A percentile compares a stretch with the other conserved stretches of the same genome.
Conservation (phyloP, 2,797 vertebrate genomes). For the Squalus acanthias region DNA sequence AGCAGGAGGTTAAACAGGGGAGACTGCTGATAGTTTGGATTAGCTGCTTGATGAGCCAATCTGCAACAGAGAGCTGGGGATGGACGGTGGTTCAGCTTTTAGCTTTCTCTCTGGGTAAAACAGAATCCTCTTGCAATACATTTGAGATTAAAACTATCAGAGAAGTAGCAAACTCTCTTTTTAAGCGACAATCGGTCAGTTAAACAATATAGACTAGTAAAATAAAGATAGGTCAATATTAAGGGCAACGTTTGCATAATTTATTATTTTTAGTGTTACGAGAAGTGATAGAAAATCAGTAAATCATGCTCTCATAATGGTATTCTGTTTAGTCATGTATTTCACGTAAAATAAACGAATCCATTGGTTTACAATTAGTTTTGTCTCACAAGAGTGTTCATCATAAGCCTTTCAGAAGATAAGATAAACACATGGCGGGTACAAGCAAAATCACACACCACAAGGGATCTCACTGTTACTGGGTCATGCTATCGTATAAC, state of each 20-base stretch:
- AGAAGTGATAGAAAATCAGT: neutral
- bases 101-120: neutral
- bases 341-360: neutral
- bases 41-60: conserved; percentile 6
- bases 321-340: neutral
- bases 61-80: neutral
- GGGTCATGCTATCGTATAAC: neutral
- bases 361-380: neutral
- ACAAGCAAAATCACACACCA: neutral
- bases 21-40: neutral
- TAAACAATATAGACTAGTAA: neutral
- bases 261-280: neutral
- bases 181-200: too few species aligned
- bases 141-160: neutral
- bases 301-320: neutral
- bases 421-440: neutral
- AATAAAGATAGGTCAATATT: neutral
- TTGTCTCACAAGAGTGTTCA: neutral
- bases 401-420: neutral
- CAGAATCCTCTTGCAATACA: neutral
- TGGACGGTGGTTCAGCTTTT: neutral
- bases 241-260: neutral
- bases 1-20: neutral
- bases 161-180: neutral
- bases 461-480: neutral